Percentiles rank a stretch among this genome's conserved stretches.
Evolutionary conservation across 2,113 vertebrate species (phyloP).

Genomic region (Donacobius atricapilla): DNA sequence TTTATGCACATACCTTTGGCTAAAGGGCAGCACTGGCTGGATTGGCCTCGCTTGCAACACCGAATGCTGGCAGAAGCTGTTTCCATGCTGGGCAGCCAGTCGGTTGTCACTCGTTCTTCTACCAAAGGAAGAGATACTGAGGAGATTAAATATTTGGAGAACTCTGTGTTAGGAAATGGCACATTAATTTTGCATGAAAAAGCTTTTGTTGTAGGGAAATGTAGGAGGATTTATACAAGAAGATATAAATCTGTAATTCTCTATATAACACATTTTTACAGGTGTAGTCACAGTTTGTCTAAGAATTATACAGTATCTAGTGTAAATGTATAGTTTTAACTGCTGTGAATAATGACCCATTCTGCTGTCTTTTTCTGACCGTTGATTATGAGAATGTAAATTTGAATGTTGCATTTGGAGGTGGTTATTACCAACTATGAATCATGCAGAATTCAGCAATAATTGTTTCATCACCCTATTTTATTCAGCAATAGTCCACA

Average conservation of each 20-base stretch:
- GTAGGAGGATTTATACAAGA: constrained; percentile 28
- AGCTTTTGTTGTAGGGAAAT: constrained; percentile 26
- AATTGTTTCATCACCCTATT: constrained; percentile 19
- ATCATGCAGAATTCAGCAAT: constrained; percentile 30
- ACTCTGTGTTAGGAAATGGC: not conserved
- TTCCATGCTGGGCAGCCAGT: constrained; percentile 44
- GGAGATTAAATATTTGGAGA: constrained; percentile 32
- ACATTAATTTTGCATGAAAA: constrained; percentile 34
- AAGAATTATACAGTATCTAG: not conserved
- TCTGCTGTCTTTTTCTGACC: constrained; percentile 45
- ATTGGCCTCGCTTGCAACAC: not conserved
- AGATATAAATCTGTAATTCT: not conserved
- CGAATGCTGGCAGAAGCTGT: not conserved
- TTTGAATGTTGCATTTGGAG: constrained; percentile 24
- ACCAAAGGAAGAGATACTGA: not conserved
- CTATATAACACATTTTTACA: not conserved
- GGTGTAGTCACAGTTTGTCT: not conserved
- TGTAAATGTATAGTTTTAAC: constrained; percentile 7
- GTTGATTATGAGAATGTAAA: constrained; percentile 40
- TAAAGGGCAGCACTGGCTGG: not conserved
- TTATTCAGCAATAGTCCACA: not conserved
- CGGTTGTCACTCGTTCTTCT: constrained; percentile 16
- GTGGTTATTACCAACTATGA: constrained; percentile 32
- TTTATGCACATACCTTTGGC: not conserved
- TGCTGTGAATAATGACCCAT: constrained; percentile 10